Conservation (phyloP, 2,888 invertebrate genomes). For the Oscheius sp. region DNA sequence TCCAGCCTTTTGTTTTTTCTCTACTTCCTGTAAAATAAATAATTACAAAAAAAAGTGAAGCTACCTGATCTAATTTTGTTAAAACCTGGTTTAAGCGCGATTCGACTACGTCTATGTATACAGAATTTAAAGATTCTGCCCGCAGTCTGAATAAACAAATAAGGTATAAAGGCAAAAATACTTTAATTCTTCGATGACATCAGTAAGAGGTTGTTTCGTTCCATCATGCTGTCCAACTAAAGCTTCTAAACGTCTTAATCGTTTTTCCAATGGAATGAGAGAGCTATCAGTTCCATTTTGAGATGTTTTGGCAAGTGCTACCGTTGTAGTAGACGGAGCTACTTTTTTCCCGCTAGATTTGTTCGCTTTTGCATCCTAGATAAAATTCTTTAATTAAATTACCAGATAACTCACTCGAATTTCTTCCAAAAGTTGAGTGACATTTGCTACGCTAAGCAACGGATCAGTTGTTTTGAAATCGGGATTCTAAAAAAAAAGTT, state of each 20-base stretch:
- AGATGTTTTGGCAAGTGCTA: neutral
- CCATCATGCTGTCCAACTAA: constrained; percentile 40
- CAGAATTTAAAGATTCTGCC: constrained; percentile 48
- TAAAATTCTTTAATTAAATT: neutral
- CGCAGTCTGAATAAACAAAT: constrained; percentile 35
- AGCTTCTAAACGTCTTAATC: constrained; percentile 45
- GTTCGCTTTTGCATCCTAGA: constrained; percentile 12
- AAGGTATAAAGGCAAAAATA: constrained; percentile 8
- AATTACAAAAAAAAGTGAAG: neutral
- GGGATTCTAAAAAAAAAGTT: constrained; percentile 3
- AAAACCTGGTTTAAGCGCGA: constrained; percentile 46
- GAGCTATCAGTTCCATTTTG: neutral
- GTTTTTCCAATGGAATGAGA: constrained; percentile 39
- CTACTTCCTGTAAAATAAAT: constrained; percentile 29
- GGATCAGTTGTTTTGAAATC: neutral
- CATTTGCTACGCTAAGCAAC: neutral
- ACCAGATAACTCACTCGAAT: neutral
- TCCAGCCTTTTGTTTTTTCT: constrained; percentile 40
- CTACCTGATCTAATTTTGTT: constrained; percentile 45
- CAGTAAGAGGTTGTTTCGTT: constrained; percentile 42
- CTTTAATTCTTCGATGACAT: constrained; percentile 53
- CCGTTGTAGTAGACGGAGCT: neutral
- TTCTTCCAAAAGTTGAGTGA: constrained; percentile 14
- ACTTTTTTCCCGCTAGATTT: neutral
- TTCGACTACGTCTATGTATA: constrained; percentile 49